Evolutionary conservation across 2,113 vertebrate genomes (phyloP).

Genomic region (Tychaedon coryphoeus): DNA sequence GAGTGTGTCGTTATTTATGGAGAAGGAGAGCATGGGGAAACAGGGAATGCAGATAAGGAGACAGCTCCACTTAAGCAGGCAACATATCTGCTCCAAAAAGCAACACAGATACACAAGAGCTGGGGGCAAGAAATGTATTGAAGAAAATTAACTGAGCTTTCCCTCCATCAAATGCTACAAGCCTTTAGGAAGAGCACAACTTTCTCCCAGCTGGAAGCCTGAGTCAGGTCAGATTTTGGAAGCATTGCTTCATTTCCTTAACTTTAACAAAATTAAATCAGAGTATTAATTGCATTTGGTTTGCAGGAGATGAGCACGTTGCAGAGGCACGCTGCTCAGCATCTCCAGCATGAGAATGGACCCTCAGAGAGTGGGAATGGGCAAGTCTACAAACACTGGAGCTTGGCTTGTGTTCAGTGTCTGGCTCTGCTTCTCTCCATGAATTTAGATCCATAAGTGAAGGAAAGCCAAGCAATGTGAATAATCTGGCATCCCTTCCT

Average conservation of each 20-base stretch:
- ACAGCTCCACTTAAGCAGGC: neutral
- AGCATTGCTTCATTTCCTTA: constrained; percentile 33
- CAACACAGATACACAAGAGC: neutral
- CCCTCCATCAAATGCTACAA: neutral
- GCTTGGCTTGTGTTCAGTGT: neutral
- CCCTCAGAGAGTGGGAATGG: neutral
- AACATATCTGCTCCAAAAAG: neutral
- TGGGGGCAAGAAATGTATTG: neutral
- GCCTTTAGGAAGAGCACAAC: constrained; percentile 3
- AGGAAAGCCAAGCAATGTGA: constrained; percentile 5
- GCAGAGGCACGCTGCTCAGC: neutral
- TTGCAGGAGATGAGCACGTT: neutral
- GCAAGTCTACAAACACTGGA: constrained; percentile 19
- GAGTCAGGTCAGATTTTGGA: constrained; percentile 22
- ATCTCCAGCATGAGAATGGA: neutral
- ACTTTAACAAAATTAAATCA: constrained; percentile 25
- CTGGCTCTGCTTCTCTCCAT: neutral
- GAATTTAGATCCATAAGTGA: neutral
- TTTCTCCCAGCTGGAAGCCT: constrained; percentile 9
- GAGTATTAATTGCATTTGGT: constrained; percentile 36
- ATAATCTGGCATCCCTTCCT: constrained; percentile 20
- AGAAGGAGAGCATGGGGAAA: neutral
- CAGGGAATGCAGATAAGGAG: neutral
- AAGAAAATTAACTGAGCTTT: constrained; percentile 26
- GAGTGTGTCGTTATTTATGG: neutral